Evolutionary conservation across 1,140 invertebrate species (phyloP).

Genomic region (Littorina saxatilis): DNA sequence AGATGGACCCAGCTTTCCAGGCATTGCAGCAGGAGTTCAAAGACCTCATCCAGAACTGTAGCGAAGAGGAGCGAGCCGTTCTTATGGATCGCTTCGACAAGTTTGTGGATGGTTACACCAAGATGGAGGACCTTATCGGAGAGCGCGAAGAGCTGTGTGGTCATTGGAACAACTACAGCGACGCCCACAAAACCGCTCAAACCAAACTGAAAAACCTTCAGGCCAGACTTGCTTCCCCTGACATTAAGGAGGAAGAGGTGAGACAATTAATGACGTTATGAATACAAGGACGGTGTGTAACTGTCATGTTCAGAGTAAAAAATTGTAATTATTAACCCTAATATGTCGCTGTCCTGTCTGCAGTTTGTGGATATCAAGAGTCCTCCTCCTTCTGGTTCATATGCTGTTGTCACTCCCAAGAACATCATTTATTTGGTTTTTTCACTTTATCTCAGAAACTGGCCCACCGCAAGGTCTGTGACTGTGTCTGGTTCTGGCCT

Average conservation of each 20-base stretch:
- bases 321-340: too few relatives aligned
- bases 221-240: conserved; percentile 84
- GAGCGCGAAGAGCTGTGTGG: conserved; percentile 87
- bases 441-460: too few relatives aligned
- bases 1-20: conserved; percentile 67
- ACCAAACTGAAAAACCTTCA: conserved; percentile 88
- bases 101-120: conserved; percentile 85
- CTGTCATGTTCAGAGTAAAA: too few relatives aligned
- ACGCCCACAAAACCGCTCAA: conserved; percentile 87
- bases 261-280: too few relatives aligned
- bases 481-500: too few relatives aligned
- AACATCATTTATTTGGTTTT: too few relatives aligned
- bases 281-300: too few relatives aligned
- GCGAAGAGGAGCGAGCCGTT: conserved; percentile 83
- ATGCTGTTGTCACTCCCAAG: too few relatives aligned
- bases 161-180: conserved; percentile 88
- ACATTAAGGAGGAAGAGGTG: conserved; percentile 78
- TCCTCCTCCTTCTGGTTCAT: too few relatives aligned
- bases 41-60: conserved; percentile 82
- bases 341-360: too few relatives aligned
- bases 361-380: too few relatives aligned
- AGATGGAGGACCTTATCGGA: conserved; percentile 76
- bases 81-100: conserved; percentile 85
- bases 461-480: too few relatives aligned
- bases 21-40: conserved; percentile 85